Percentiles rank a stretch among this genome's conserved stretches.
These are phyloP conservation scores for Eulemur rufifrons DNA, from an alignment of 2,113 vertebrate genomes.

Conservation along the genomic window DNA sequence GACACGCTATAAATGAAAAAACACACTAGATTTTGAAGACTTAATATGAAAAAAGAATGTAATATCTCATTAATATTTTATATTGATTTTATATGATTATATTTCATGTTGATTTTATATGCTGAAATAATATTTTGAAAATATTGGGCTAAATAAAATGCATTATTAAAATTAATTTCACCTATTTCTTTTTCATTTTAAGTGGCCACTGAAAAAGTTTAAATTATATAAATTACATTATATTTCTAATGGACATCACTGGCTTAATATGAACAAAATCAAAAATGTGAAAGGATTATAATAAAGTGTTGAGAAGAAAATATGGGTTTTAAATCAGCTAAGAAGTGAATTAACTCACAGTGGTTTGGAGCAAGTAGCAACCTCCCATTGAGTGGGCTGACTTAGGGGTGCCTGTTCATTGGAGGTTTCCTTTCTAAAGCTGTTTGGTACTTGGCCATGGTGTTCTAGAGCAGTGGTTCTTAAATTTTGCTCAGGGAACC, in stretches of 20 bases:
- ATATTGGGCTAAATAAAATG: not conserved
- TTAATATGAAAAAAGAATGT: not conserved
- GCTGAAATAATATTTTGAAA: slow-evolving; percentile 1
- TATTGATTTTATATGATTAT: not conserved
- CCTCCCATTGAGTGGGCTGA: not conserved
- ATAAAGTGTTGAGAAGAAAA: slow-evolving; percentile 30
- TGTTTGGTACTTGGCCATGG: not conserved
- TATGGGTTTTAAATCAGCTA: not conserved
- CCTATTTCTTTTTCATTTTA: not conserved
- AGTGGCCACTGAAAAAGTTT: not conserved
- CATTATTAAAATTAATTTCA: slow-evolving; percentile 33
- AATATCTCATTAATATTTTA: slow-evolving; percentile 1
- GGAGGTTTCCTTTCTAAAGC: not conserved
- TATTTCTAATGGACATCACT: not conserved
- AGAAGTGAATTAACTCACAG: not conserved
- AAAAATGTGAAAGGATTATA: slow-evolving; percentile 48
- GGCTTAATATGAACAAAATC: not conserved
- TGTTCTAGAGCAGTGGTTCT: not conserved
- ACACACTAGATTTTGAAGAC: slow-evolving; percentile 11
- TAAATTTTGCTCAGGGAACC: not conserved
- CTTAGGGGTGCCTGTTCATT: not conserved
- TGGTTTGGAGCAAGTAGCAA: not conserved
- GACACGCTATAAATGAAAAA: slow-evolving; percentile 29
- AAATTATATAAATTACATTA: not conserved
- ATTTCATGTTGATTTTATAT: not conserved